These are phyloP conservation scores for Neodon shergylaensis DNA, from an alignment of 2,113 vertebrate species.

Conservation along the genomic window DNA sequence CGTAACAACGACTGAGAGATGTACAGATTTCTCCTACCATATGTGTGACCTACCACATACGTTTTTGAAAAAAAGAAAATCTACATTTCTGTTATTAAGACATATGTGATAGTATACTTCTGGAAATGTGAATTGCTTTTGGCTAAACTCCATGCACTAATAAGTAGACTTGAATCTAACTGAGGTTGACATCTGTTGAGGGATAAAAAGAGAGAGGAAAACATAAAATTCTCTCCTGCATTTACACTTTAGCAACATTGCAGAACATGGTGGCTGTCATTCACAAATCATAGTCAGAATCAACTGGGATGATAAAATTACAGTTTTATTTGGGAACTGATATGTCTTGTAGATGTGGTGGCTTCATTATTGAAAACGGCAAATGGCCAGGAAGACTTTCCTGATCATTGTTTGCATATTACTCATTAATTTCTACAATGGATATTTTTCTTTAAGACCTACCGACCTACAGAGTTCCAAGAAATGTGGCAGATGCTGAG, in stretches of 20 bases:
- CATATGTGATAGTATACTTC: constrained; percentile 86
- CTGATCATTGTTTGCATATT: constrained; percentile 40
- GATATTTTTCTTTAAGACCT: constrained; percentile 47
- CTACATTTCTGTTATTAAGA: constrained; percentile 87
- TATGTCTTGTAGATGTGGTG: constrained; percentile 41
- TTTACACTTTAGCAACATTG: constrained; percentile 69
- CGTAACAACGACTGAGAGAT: constrained; percentile 84
- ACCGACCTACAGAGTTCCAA: neutral
- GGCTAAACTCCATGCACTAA: constrained; percentile 87
- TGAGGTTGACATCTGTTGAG: constrained; percentile 84
- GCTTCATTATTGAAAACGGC: constrained; percentile 65
- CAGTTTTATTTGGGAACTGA: constrained; percentile 46
- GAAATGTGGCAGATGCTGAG: constrained; percentile 15
- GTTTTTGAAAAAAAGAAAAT: constrained; percentile 75
- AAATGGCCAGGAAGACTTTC: constrained; percentile 54
- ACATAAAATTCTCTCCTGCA: constrained; percentile 70
- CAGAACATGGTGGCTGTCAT: constrained; percentile 65
- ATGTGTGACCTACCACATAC: constrained; percentile 87
- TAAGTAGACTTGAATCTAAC: constrained; percentile 87
- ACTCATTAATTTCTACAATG: constrained; percentile 47
- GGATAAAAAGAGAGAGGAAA: constrained; percentile 37
- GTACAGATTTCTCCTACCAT: constrained; percentile 84
- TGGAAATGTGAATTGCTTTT: constrained; percentile 87
- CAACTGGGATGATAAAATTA: constrained; percentile 51
- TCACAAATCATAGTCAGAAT: constrained; percentile 68